These are phyloP conservation scores for Simalia tracyae DNA, from an alignment of 2,797 vertebrate genomes.

Conservation along the genomic window DNA sequence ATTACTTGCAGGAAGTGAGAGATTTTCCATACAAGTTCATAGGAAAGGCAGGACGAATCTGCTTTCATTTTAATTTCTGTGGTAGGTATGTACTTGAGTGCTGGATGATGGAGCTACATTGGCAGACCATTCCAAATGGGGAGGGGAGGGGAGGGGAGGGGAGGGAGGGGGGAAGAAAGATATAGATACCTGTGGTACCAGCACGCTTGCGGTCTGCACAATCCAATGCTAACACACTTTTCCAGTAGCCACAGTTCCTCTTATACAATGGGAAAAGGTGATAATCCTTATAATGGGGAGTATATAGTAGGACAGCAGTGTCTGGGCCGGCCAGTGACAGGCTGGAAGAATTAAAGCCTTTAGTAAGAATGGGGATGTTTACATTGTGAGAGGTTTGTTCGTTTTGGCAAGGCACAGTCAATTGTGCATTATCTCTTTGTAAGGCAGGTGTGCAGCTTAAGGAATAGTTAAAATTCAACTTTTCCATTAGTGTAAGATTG, in stretches of 20 bases:
- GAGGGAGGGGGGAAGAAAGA: background rate
- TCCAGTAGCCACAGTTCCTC: background rate
- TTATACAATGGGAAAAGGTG: background rate
- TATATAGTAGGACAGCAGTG: background rate
- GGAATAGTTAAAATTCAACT: background rate
- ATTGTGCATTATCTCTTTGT: background rate
- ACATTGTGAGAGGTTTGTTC: background rate
- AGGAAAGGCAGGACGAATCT: background rate
- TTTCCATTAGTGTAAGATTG: background rate
- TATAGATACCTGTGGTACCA: background rate
- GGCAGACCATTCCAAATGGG: background rate
- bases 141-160: background rate
- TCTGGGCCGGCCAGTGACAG: background rate
- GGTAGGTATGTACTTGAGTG: background rate
- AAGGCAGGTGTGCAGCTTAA: background rate
- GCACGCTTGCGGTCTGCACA: background rate
- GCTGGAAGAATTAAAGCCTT: background rate
- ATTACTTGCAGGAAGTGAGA: background rate
- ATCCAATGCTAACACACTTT: background rate
- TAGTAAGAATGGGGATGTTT: background rate
- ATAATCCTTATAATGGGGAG: background rate
- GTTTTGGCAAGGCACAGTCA: background rate
- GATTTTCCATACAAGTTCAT: background rate
- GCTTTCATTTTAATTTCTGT: background rate
- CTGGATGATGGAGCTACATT: background rate